Conservation (phyloP, 2,113 vertebrate species). For the Crypturellus undulatus region DNA sequence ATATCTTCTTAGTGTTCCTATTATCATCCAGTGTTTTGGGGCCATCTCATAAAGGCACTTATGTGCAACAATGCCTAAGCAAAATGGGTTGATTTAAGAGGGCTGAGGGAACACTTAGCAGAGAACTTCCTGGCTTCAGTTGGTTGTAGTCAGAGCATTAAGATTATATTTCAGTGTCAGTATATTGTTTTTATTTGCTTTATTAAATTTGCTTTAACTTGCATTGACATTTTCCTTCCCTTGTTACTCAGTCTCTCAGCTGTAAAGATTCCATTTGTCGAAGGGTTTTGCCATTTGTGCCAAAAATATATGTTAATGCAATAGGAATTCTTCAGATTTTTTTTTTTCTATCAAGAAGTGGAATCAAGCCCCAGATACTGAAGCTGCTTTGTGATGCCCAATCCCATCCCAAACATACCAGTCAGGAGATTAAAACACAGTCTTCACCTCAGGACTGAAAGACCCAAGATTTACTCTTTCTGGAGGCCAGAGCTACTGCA, state of each 20-base stretch:
- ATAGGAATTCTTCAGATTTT: not conserved
- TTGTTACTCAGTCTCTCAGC: constrained; percentile 43
- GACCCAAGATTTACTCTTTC: not conserved
- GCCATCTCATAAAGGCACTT: constrained; percentile 57
- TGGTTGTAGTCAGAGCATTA: constrained; percentile 36
- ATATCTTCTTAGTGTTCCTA: constrained; percentile 48
- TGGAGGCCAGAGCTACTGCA: not conserved
- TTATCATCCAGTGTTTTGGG: constrained; percentile 70
- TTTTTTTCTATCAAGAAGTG: not conserved
- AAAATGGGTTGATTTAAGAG: constrained; percentile 69
- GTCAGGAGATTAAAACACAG: not conserved
- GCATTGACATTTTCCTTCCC: constrained; percentile 61
- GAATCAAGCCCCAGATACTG: not conserved
- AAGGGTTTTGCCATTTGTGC: constrained; percentile 13
- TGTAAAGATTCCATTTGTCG: constrained; percentile 22
- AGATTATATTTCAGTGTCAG: constrained; percentile 65
- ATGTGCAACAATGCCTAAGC: constrained; percentile 65
- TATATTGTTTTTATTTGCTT: constrained; percentile 66
- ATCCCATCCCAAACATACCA: not conserved
- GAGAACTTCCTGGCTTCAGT: constrained; percentile 62
- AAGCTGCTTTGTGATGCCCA: not conserved
- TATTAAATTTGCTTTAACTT: constrained; percentile 74
- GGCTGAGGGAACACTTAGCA: constrained; percentile 58
- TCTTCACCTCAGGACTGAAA: not conserved
- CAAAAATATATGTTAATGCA: not conserved